phyloP scores from a whole-genome alignment of 2,113 vertebrate genomes.

The Nycticryphes semicollaris region DNA sequence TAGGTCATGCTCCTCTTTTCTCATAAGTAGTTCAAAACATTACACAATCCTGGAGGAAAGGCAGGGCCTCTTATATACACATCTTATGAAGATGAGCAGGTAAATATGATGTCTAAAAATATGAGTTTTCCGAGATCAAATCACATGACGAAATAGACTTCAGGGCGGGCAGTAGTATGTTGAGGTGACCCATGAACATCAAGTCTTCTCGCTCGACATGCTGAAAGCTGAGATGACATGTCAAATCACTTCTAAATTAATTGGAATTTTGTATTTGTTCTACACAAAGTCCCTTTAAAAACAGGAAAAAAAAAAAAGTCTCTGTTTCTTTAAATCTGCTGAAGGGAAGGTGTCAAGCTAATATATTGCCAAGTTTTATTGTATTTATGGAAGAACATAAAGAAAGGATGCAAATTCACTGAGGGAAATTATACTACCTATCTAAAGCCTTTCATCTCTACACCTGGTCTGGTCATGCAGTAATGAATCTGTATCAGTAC shows the following conservation, averaged over 20 bases:
- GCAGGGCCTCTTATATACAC: background rate
- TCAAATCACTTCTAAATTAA: background rate
- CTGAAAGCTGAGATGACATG: background rate
- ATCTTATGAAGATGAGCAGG: background rate
- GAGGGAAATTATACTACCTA: background rate
- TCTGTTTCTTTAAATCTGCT: background rate
- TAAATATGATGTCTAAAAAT: background rate
- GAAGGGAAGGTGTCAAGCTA: background rate
- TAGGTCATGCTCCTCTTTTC: background rate
- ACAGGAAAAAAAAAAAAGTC: rapidly evolving
- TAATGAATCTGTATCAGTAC: background rate
- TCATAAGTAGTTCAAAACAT: slow-evolving; percentile 41
- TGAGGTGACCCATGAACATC: background rate
- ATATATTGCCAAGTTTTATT: background rate
- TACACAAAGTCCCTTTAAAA: background rate
- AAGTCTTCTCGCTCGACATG: background rate
- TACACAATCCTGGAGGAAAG: background rate
- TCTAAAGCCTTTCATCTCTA: background rate
- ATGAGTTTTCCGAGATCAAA: background rate
- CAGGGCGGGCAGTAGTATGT: background rate
- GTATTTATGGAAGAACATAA: background rate
- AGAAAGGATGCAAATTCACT: background rate
- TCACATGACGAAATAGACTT: background rate
- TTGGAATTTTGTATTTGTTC: background rate
- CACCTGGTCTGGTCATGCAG: background rate